Evolutionary conservation across 2,888 invertebrate species (phyloP).

Genomic region (Sarcophaga variegata): DNA sequence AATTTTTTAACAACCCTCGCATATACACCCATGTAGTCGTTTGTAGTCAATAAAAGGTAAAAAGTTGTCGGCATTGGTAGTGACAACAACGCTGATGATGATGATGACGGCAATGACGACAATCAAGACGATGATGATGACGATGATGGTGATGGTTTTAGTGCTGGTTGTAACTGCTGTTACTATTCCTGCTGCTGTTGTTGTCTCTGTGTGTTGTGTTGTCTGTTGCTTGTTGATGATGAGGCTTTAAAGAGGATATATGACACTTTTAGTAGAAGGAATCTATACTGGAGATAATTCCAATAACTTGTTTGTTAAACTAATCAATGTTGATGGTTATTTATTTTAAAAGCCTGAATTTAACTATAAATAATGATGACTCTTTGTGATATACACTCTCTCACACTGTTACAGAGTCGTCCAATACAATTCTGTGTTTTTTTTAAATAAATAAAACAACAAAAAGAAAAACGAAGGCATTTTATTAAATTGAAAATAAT

Average conservation of each 20-base stretch:
- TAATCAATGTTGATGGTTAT: conserved; percentile 70
- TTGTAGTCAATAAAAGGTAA: conserved; percentile 49
- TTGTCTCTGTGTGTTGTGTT: conserved; percentile 12
- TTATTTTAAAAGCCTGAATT: conserved; percentile 70
- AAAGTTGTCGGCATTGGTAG: conserved; percentile 55
- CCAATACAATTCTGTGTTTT: conserved; percentile 55
- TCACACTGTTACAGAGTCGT: conserved; percentile 20
- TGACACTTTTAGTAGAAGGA: conserved; percentile 69
- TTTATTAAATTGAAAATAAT: conserved; percentile 66
- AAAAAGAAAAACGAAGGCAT: conserved; percentile 3
- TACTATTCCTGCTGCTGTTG: conserved; percentile 26
- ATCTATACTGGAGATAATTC: conserved; percentile 69
- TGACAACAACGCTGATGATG: conserved; percentile 58
- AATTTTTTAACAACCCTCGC: conserved; percentile 20
- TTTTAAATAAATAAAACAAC: conserved; percentile 2
- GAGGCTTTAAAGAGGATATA: conserved; percentile 69
- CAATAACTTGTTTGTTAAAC: conserved; percentile 70
- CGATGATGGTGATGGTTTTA: conserved; percentile 53
- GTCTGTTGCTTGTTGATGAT: conserved; percentile 53
- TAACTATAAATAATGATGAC: conserved; percentile 69
- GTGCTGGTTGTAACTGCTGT: conserved; percentile 23
- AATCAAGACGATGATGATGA: conserved; percentile 30
- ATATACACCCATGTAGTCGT: conserved; percentile 38
- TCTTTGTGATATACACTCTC: conserved; percentile 63
- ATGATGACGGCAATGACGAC: conserved; percentile 38